Base-by-base conservation (phyloP, 2,888 invertebrate species). In the Heliconius ismenius region DNA sequence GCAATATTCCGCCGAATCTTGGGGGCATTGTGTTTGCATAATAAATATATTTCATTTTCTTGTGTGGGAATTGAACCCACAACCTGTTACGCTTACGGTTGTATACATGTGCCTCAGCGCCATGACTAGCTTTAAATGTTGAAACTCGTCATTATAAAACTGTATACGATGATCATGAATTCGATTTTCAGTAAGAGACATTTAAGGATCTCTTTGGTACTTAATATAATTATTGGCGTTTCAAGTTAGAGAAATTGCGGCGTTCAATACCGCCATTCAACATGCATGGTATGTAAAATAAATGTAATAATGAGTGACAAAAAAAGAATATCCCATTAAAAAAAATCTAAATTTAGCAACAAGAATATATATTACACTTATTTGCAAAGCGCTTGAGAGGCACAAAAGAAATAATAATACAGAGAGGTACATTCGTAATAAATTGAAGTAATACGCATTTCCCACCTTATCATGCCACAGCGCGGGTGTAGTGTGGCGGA, bases 401-500 rank as follows among this genome's bases (percentile, higher is more conserved):
- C 39, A 58, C 70, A 70, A 32, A 21, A 58, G 28, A 58, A 58
- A 70, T 58, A 58, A 70, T 58, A 58, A 70, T 58, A 70, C 11
- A 58, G 70, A 54, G 58, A 58, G 70, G 58, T 58, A 70, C 32
- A 70, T 70, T 58, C 39, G 70, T 65, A 69, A 76, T 76, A 76
- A 76, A 76, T 76, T 76, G 43, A 32, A 72, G 58, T 65, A 28
- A 75, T 32, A 74, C 69, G 63, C 63, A 58, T 70, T 64, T 64
- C 36, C 21, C 62, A 69, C 39, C 64, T 76, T 76, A 76, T 75
- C 28, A 63, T 21, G 49, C 32, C 21, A 73, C 73, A 70, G 63
- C 70, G 70, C 63, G 64, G 64, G 60, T 58, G 58, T 72, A 72
- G 65, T 73, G 72, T 76, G 76, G 58, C 39, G 76, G 74, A 76